phyloP scores from a whole-genome alignment of 2,888 invertebrate genomes.

The Azorinus chamasolen region DNA sequence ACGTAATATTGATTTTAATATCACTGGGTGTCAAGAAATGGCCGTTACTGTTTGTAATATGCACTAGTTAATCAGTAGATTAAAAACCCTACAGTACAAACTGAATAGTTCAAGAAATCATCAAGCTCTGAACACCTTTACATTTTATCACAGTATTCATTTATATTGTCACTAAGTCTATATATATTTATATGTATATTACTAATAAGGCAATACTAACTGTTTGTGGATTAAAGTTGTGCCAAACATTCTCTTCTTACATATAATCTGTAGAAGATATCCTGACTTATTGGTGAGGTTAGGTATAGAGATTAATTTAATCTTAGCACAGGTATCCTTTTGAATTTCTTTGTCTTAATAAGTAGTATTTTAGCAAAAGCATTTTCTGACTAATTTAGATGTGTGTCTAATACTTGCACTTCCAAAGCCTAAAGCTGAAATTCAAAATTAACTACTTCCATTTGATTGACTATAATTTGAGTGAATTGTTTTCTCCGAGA shows the following conservation, averaged over 20 bases:
- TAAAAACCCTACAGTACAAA: neutral
- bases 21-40: too few species aligned
- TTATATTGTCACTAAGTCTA: slow-evolving; percentile 54
- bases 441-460: too few species aligned
- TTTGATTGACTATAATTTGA: too few species aligned
- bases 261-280: slow-evolving; percentile 53
- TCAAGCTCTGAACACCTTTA: too few species aligned
- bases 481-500: too few species aligned
- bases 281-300: slow-evolving; percentile 4
- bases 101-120: too few species aligned
- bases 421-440: too few species aligned
- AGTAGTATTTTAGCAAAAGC: too few species aligned
- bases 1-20: too few species aligned
- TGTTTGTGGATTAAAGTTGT: slow-evolving; percentile 76
- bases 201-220: slow-evolving; percentile 78
- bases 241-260: slow-evolving; percentile 48
- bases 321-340: neutral
- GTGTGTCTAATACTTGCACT: too few species aligned
- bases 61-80: slow-evolving; percentile 55
- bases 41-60: slow-evolving; percentile 16
- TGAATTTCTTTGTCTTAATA: too few species aligned
- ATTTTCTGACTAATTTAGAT: too few species aligned
- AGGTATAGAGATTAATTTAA: neutral
- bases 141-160: slow-evolving; percentile 41
- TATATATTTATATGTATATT: slow-evolving; percentile 69